These are phyloP conservation scores for Bos indicus DNA, from an alignment of 2,113 vertebrate species.

Conservation along the genomic window DNA sequence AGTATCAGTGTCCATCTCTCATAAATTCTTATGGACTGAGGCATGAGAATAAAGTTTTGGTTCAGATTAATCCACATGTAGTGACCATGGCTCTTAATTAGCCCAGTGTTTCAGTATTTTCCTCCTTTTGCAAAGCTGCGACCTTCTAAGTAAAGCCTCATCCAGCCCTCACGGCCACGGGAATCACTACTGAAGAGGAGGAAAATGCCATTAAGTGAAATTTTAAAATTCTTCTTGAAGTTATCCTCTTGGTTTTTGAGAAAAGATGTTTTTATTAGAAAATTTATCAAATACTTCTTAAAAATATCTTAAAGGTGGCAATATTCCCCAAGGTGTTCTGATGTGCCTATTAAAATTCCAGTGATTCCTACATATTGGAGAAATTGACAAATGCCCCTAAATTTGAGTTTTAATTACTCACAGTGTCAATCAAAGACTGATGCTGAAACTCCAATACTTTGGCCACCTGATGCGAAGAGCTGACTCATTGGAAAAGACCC, in stretches of 20 bases:
- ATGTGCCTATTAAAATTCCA: neutral
- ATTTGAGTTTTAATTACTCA: neutral
- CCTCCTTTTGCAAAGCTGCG: neutral
- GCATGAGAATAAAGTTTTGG: neutral
- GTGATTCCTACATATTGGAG: neutral
- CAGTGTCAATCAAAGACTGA: neutral
- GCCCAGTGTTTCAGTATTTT: neutral
- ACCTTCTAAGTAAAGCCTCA: neutral
- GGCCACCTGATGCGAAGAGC: neutral
- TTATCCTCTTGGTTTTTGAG: neutral
- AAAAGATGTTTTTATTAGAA: neutral
- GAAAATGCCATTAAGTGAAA: neutral
- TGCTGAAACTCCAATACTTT: neutral
- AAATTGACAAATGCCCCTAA: neutral
- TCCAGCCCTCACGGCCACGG: no score
- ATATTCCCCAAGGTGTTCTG: neutral
- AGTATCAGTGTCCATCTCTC: neutral
- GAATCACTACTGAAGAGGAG: neutral
- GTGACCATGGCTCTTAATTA: neutral
- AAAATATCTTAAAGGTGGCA: neutral
- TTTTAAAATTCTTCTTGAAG: neutral
- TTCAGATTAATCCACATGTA: neutral
- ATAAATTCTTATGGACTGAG: neutral
- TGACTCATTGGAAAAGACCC: neutral
- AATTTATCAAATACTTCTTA: neutral